Evolutionary conservation across 2,113 vertebrate genomes (phyloP), one percentile per base, ranked within the genome.

Genomic region (Echinops telfairi): DNA sequence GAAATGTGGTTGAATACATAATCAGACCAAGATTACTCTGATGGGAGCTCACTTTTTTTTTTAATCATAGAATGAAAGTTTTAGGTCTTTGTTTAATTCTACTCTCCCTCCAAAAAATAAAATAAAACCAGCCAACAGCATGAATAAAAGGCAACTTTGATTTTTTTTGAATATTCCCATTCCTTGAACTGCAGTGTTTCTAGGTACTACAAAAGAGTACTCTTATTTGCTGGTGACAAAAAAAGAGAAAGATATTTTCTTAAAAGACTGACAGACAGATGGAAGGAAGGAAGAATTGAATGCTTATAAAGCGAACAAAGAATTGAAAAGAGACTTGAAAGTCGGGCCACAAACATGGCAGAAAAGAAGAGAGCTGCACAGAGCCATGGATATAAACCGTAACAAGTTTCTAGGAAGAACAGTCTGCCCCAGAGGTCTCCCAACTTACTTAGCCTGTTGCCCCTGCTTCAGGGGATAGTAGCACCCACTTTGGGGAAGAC

Each of bases 191-290:
- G 31, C 20, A 75, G 68, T 92, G 92, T 64, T 58, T 86, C 47
- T 40, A 70, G 27, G 58, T 43, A 60, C 36, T 22, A 43, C 82
- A 47, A 36, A 10, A 76, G 33, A 84, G 15, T 60, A 79, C 85
- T 81, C 66, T 71, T 20, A 6, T 33, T 10, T 76, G 31, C 20
- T 68, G 66, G 43, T 43, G 89, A 25, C 10, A 60, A 57, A 92
- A 93, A 60, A 29, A 92, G 10, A 53, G 47, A 43, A 92, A 93
- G 68, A 31, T 90, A n/a, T 8, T 78, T 43, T 87, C 58, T 89
- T 84, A 92, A 86, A 75, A 58, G 62, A 79, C 62, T 81, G 6
- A 53, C 47, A 12, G 47, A 53, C 47, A 53, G 47, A 53, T 53
- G 47, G 47, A 53, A 47, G 43, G 43, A 47, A 47, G 43, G 43